phyloP scores from a whole-genome alignment of 2,888 invertebrate genomes.

The Caenorhabditis imperialis region DNA sequence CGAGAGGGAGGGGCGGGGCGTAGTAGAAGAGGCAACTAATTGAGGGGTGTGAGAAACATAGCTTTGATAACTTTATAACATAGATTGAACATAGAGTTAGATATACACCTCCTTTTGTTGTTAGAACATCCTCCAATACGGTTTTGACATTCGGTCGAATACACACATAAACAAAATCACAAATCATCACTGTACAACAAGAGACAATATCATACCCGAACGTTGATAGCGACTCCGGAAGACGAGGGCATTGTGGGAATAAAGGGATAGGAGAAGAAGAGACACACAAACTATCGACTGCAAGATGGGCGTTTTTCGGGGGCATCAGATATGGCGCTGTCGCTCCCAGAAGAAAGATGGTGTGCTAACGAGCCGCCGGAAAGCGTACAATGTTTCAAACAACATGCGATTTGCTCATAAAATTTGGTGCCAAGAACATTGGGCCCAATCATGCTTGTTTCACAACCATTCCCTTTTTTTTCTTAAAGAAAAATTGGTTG shows the following conservation, averaged over 20 bases:
- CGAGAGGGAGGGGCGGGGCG: constrained; percentile 19
- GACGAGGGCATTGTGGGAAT: constrained; percentile 34
- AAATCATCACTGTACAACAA: constrained; percentile 36
- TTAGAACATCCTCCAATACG: constrained; percentile 11
- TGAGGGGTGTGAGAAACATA: constrained; percentile 44
- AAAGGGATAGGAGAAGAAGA: neutral
- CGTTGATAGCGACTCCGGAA: constrained; percentile 48
- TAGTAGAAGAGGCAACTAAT: constrained; percentile 24
- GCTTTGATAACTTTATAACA: constrained; percentile 17
- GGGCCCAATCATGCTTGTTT: constrained; percentile 49
- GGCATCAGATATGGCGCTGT: constrained; percentile 43
- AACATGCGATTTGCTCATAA: constrained; percentile 46
- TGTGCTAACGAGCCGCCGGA: constrained; percentile 34
- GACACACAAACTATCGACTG: constrained; percentile 37
- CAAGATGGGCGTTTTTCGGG: constrained; percentile 20
- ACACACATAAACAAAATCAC: constrained; percentile 6
- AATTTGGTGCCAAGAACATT: too few relatives aligned
- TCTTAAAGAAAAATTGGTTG: constrained; percentile 17
- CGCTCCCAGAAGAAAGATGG: constrained; percentile 32
- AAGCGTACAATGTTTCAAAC: constrained; percentile 49
- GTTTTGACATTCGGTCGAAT: constrained; percentile 7
- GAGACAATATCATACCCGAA: constrained; percentile 49
- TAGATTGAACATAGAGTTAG: constrained; percentile 8
- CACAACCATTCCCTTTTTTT: constrained; percentile 10
- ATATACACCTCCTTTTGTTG: constrained; percentile 19